Conservation (phyloP, 2,888 invertebrate genomes). For the Dryobotodes eremita region DNA sequence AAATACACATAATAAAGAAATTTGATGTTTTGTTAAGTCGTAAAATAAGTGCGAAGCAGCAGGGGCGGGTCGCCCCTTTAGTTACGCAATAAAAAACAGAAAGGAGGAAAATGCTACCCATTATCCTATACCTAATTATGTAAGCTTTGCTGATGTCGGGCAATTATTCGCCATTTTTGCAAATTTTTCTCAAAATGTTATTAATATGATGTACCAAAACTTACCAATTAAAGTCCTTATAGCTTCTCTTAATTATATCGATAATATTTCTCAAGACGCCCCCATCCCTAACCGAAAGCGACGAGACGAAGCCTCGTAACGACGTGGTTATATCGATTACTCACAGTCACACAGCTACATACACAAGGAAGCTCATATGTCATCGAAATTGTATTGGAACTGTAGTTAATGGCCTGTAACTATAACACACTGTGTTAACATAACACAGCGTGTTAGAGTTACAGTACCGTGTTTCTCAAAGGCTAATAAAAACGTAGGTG, state of each 20-base stretch:
- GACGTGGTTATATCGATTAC: constrained; percentile 45
- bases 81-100: neutral
- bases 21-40: no score
- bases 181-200: neutral
- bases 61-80: no score
- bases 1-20: neutral
- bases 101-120: neutral
- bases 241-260: constrained; percentile 1
- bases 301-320: constrained; percentile 17
- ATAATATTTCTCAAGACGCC: constrained; percentile 23
- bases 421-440: neutral
- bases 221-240: neutral
- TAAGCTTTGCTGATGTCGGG: no score
- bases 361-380: constrained; percentile 39
- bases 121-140: neutral
- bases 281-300: constrained; percentile 23
- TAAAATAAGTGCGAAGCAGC: no score
- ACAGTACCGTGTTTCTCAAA: neutral
- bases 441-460: no score
- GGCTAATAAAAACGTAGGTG: neutral
- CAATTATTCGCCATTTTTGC: no score
- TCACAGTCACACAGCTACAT: constrained; percentile 18
- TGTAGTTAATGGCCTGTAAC: constrained; percentile 11
- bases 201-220: neutral
- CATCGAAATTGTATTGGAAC: constrained; percentile 42